Conservation (phyloP, 1,140 invertebrate species). For the Sminthurides bifidus region DNA sequence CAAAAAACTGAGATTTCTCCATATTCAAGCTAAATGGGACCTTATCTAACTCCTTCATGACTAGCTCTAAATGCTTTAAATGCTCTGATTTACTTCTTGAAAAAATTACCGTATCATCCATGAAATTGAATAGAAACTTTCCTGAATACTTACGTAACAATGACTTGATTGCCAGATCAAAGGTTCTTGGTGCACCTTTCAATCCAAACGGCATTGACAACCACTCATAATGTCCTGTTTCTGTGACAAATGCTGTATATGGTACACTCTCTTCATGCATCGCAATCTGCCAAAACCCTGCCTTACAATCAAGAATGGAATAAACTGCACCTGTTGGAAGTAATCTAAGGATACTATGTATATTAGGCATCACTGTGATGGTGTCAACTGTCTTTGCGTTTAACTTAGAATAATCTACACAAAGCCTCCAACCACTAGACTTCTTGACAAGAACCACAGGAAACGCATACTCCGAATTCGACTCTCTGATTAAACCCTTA, state of each 20-base stretch:
- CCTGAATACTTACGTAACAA: constrained; percentile 29
- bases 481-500: constrained; percentile 7
- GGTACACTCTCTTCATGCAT: constrained; percentile 33
- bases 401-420: too few species aligned
- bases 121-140: constrained; percentile 32
- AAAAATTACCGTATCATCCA: constrained; percentile 42
- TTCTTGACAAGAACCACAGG: too few species aligned
- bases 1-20: constrained; percentile 38
- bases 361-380: constrained; percentile 22
- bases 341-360: constrained; percentile 5
- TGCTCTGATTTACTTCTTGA: constrained; percentile 37
- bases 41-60: constrained; percentile 35
- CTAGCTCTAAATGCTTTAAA: constrained; percentile 33
- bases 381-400: too few species aligned
- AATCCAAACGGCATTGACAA: constrained; percentile 37
- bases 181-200: constrained; percentile 35
- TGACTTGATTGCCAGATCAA: constrained; percentile 35
- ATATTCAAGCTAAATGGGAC: constrained; percentile 39
- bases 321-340: constrained; percentile 9
- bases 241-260: constrained; percentile 38
- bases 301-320: constrained; percentile 4
- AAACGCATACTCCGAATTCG: constrained; percentile 5
- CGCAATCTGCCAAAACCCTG: constrained; percentile 28
- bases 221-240: constrained; percentile 33
- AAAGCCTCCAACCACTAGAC: too few species aligned